Base-by-base conservation (phyloP, 2,797 vertebrate species). In the Natrix natrix region DNA sequence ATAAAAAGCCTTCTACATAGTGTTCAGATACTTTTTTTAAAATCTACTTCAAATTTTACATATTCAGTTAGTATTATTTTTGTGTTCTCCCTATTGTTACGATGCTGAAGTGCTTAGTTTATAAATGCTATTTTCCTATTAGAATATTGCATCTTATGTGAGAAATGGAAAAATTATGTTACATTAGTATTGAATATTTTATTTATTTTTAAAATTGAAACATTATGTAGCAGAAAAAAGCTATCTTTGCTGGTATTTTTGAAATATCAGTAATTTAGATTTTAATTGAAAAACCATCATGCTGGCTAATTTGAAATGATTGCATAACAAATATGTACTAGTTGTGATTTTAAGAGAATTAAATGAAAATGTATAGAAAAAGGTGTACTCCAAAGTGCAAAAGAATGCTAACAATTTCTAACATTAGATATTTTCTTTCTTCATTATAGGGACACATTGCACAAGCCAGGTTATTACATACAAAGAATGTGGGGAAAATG, bases 401-500 rank as follows among this genome's bases (percentile, higher is more conserved):
- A 13, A 0, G 0, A 0, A 0, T 91, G 17, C 88, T 4, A 43
- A 55, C 92, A 88, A n/a, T 90, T 66, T 56, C 13, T 54, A 60
- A 92, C 22, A 89, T 54, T 78, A 37, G 32, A 32, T 7, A 32
- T 48, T 57, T 93, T 43, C 0, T 52, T 43, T 66, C 22, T 54
- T 94, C 57, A 54, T 63, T 32, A 91, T 78, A 98, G 98, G 96
- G 88, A 95, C 97, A 93, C 98, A 96, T 94, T 98, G 95, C 94
- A 94, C 96, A 93, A 98, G 93, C 83, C 97, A 96, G 92, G 88
- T 97, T 91, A 96, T 97, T 93, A 92, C 95, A 91, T 97, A 96
- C 91, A 89, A 91, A 88, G 98, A 97, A 95, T 97, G 96, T 94
- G 97, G 95, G 52, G 97, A 97, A 95, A 98, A 97, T 92, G 98